Conservation (phyloP, 2,113 vertebrate species). For the Bagarius yarrelli region DNA sequence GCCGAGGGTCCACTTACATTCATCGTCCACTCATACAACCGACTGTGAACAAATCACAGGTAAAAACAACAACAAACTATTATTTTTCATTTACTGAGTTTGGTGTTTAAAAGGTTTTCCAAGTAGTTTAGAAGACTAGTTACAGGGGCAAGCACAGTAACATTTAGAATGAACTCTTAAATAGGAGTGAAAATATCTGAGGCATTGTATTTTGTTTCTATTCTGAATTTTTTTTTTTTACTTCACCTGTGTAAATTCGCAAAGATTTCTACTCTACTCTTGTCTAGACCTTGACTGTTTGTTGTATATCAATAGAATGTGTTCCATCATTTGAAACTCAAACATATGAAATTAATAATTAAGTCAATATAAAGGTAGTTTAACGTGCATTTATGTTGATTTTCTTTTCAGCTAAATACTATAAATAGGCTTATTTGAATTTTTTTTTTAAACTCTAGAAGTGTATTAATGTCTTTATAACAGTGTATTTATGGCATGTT, state of each 20-base stretch:
- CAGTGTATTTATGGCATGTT: not conserved
- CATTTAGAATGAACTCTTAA: not conserved
- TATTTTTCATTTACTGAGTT: not conserved
- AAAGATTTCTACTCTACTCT: not conserved
- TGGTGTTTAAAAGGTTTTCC: not conserved
- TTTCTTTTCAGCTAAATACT: not conserved
- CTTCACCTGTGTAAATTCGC: not conserved
- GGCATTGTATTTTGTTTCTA: not conserved
- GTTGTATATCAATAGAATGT: not conserved
- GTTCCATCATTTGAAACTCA: not conserved
- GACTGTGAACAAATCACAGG: slow-evolving; percentile 16
- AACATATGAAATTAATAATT: not conserved
- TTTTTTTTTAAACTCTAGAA: too few relatives aligned
- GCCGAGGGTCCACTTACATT: not conserved
- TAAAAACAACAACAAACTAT: slow-evolving; percentile 4
- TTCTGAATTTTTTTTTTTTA: not conserved
- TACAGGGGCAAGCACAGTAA: not conserved
- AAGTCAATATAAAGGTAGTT: too few relatives aligned
- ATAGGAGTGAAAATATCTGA: not conserved
- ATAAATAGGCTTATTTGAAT: not conserved
- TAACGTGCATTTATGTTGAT: not conserved
- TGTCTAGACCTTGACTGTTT: not conserved
- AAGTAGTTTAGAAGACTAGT: not conserved
- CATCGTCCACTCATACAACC: not conserved
- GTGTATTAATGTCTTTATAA: too few relatives aligned